Conservation (phyloP, 2,888 invertebrate genomes). For the Drosophila putrida region DNA sequence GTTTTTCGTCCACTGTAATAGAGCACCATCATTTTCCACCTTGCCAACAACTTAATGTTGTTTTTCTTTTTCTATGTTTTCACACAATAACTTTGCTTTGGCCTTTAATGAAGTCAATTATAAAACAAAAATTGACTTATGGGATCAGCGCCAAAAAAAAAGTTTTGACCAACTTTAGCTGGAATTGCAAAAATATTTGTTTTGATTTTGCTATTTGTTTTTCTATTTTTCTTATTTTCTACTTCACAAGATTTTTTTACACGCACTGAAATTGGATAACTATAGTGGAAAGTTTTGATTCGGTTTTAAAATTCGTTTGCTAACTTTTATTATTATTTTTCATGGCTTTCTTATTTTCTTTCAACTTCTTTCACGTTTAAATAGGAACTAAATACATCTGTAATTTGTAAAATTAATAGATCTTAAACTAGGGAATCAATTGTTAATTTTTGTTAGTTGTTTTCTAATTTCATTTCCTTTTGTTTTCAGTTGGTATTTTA, state of each 20-base stretch:
- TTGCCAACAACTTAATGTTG: not conserved
- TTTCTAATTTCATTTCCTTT: not conserved
- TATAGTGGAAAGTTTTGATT: slow-evolving; percentile 28
- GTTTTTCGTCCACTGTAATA: slow-evolving; percentile 2
- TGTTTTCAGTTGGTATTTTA: not conserved
- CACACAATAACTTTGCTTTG: slow-evolving; percentile 1
- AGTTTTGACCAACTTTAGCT: slow-evolving; percentile 20
- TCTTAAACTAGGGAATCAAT: too few relatives aligned
- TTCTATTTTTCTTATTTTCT: slow-evolving; percentile 8
- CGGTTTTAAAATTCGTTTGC: slow-evolving; percentile 18
- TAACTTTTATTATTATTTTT: slow-evolving; percentile 29
- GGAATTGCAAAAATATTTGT: slow-evolving; percentile 1
- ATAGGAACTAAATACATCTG: too few relatives aligned
- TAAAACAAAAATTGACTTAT: slow-evolving; percentile 13
- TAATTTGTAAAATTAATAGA: too few relatives aligned
- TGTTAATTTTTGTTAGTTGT: not conserved
- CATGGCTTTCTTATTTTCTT: slow-evolving; percentile 6
- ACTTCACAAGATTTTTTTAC: slow-evolving; percentile 9
- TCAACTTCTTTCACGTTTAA: too few relatives aligned
- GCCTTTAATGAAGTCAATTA: slow-evolving; percentile 16
- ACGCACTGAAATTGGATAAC: slow-evolving; percentile 28
- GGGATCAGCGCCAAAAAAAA: slow-evolving; percentile 6
- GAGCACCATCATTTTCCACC: not conserved
- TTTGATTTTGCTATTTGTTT: slow-evolving; percentile 11
- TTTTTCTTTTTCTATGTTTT: slow-evolving; percentile 3